Conservation (phyloP, 2,113 vertebrate genomes). For the Pongo pygmaeus region DNA sequence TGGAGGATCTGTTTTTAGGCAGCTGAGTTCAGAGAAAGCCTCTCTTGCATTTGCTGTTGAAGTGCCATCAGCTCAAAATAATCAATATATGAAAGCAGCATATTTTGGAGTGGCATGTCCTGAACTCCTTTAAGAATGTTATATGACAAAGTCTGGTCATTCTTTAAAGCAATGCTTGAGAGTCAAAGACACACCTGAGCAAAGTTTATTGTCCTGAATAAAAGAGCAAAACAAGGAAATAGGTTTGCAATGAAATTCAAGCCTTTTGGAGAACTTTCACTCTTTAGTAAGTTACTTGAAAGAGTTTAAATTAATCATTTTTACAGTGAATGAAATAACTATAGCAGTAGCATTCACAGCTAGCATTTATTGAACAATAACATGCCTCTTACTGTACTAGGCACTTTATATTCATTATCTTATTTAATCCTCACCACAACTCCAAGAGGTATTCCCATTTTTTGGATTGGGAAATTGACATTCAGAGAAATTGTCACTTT, state of each 20-base stretch:
- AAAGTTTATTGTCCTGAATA: neutral
- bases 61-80: neutral
- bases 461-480: neutral
- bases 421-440: neutral
- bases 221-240: neutral
- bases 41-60: neutral
- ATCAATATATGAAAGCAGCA: neutral
- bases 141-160: neutral
- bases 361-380: neutral
- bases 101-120: neutral
- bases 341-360: neutral
- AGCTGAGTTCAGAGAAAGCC: neutral
- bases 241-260: neutral
- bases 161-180: neutral
- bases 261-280: neutral
- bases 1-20: neutral
- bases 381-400: neutral
- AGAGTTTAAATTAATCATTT: neutral
- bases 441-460: neutral
- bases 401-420: neutral
- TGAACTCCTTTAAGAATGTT: neutral
- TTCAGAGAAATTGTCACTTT: neutral
- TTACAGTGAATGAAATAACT: neutral
- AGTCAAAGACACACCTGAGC: neutral
- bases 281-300: neutral